phyloP scores from a whole-genome alignment of 2,797 vertebrate genomes.

The Echeneis naucrates region DNA sequence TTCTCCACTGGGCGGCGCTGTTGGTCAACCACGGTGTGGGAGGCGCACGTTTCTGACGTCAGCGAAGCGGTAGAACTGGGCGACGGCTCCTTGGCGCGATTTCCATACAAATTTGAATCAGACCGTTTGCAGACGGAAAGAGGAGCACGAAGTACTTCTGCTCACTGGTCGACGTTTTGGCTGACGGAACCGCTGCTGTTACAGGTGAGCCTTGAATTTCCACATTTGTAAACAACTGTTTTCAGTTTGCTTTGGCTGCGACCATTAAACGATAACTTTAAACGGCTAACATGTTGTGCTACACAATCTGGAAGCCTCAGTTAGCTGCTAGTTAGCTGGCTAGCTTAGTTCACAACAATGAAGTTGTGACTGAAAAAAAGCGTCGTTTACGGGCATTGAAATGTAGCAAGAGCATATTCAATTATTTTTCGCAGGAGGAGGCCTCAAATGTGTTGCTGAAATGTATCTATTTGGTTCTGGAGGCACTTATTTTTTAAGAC shows the following conservation, averaged over 20 bases:
- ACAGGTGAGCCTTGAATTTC: constrained; percentile 39
- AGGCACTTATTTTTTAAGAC: neutral
- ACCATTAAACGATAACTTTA: accelerated
- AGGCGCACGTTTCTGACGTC: constrained; percentile 55
- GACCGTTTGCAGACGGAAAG: constrained; percentile 42
- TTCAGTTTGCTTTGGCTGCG: accelerated
- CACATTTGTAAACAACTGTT: accelerated
- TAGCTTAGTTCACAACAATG: constrained; percentile 10
- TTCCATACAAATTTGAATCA: constrained; percentile 72
- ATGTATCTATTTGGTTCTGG: no score
- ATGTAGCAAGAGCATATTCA: neutral
- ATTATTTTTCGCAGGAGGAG: neutral
- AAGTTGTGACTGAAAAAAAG: accelerated
- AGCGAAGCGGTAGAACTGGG: neutral
- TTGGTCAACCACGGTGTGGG: neutral
- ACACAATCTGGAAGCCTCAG: neutral
- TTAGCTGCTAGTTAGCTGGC: constrained; percentile 31
- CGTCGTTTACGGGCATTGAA: neutral
- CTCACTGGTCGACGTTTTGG: neutral
- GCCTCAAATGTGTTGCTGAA: neutral
- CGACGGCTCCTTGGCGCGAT: constrained; percentile 77
- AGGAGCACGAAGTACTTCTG: neutral
- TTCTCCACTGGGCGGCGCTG: constrained; percentile 35
- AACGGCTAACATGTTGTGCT: neutral
- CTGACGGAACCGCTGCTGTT: neutral